Evolutionary conservation across 2,797 vertebrate genomes (phyloP), one percentile per base, ranked within the genome.

Genomic region (Synanceia verrucosa): DNA sequence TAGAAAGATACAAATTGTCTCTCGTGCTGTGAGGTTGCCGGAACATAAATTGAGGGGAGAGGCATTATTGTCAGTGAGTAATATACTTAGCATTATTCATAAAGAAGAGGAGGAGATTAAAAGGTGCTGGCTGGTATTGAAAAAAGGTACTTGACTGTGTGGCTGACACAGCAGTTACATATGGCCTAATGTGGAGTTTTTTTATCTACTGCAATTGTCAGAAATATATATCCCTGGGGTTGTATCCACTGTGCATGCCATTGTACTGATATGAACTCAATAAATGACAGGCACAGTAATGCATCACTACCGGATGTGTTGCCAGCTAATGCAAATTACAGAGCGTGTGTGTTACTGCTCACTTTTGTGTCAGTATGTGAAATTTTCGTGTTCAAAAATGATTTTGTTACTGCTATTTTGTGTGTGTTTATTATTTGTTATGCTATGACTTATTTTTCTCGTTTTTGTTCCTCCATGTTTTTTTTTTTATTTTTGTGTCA

Each of bases 31-130:
- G 86, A 81, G 81, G 89, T 90, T 88, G 88, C 85, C 62, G 85
- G 89, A 91, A 92, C 93, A 94, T 93, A 94, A 94, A 93, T 94
- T 94, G 92, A 90, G 79, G 86, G 68, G 66, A 89, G 86, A 82
- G 79, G 64, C 85, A 88, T 90, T 92, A 85, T 92, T 92, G 93
- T 94, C 92, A 93, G 82, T 91, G 93, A 93, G 88, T 94, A 91
- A 94, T 93, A 93, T 90, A 92, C 90, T 94, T 94, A 93, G 91
- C 91, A 90, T 94, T 94, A 93, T 94, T 94, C 87, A 93, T 92
- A 93, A 89, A 91, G 59, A 81, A 83, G 82, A 82, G 62, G 77
- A 69, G 86, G 68, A 90, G 91, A 94, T 92, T 91, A 94, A 91
- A 91, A 86, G 79, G 67, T 83, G 50, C 73, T 82, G 83, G 86